These are phyloP conservation scores for Anguilla rostrata DNA, from an alignment of 2,113 vertebrate species.

Conservation along the genomic window DNA sequence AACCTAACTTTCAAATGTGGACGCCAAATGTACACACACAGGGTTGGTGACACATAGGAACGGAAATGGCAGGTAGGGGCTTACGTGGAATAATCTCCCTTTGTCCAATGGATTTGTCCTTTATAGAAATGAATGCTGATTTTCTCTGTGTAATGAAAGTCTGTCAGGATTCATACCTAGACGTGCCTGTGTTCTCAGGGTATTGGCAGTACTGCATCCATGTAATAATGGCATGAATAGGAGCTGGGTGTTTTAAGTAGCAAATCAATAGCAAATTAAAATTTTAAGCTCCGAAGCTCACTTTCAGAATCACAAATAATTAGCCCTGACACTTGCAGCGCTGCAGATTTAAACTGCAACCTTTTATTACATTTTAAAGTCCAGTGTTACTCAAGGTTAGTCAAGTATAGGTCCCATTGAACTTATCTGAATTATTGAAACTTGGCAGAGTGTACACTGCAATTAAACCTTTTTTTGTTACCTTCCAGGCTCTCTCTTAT, in stretches of 20 bases:
- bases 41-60: too few relatives aligned
- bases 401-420: background rate
- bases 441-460: background rate
- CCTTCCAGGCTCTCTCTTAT: background rate
- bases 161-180: background rate
- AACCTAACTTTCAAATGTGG: background rate
- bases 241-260: conserved; percentile 24
- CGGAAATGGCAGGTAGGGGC: background rate
- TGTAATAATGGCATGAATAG: conserved; percentile 27
- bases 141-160: conserved; percentile 18
- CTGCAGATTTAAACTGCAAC: conserved; percentile 17
- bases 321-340: conserved; percentile 10
- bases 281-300: conserved; percentile 26
- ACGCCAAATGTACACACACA: background rate
- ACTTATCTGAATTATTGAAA: background rate
- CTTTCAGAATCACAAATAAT: conserved; percentile 30
- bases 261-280: conserved; percentile 33
- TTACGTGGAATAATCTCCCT: conserved; percentile 11
- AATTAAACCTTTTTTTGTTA: background rate
- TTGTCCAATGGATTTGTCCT: background rate
- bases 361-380: background rate
- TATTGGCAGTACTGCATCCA: conserved; percentile 29
- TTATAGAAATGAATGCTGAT: conserved; percentile 9
- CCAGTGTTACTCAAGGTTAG: background rate
- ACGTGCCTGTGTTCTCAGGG: conserved; percentile 13